phyloP scores from a whole-genome alignment of 1,140 invertebrate genomes.

The Cydia fagiglandana region DNA sequence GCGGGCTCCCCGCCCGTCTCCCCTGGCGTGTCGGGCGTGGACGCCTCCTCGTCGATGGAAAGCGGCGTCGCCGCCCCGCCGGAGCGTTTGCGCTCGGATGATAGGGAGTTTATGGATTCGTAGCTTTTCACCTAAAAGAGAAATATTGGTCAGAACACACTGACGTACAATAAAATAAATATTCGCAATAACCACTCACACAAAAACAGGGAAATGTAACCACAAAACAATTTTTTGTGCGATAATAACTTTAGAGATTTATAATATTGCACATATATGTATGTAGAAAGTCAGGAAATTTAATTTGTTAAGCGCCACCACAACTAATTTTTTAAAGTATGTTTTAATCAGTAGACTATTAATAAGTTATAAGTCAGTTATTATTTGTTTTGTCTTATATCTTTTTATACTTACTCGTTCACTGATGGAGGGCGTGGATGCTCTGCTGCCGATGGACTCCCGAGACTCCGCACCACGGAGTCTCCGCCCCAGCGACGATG shows the following conservation, averaged over 20 bases:
- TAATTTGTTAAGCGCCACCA: neutral
- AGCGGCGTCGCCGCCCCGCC: conserved; percentile 74
- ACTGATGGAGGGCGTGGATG: conserved; percentile 76
- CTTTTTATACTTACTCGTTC: conserved; percentile 66
- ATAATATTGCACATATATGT: too few species aligned
- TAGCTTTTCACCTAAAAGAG: conserved; percentile 80
- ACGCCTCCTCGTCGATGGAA: conserved; percentile 72
- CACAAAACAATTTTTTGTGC: too few species aligned
- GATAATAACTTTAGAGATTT: too few species aligned
- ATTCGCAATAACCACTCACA: too few species aligned
- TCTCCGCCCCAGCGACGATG: conserved; percentile 69
- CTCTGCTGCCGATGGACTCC: conserved; percentile 75
- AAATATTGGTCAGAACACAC: neutral
- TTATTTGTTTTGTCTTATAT: neutral
- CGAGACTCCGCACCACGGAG: conserved; percentile 70
- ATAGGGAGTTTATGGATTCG: conserved; percentile 81
- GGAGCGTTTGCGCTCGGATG: conserved; percentile 74
- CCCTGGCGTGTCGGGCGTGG: conserved; percentile 62
- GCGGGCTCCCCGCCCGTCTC: conserved; percentile 62
- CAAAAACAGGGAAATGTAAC: too few species aligned
- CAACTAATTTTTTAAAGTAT: neutral
- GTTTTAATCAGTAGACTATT: too few species aligned
- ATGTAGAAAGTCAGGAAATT: neutral
- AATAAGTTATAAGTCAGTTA: neutral
- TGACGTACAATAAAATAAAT: neutral